phyloP scores from a whole-genome alignment of 2,888 invertebrate genomes.

The Netelia virgata region DNA sequence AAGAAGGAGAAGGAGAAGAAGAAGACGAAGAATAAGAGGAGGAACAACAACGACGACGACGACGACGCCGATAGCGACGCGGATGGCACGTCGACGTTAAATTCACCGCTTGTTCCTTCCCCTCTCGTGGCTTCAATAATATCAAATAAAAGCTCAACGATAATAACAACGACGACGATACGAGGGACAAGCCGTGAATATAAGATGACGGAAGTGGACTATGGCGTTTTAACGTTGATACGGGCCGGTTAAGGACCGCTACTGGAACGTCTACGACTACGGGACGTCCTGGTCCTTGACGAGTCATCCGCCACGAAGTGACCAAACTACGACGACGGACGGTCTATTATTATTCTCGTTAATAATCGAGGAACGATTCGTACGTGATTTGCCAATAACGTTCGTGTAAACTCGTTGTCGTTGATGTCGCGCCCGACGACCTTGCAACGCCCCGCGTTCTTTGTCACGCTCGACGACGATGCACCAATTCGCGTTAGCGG shows the following conservation, averaged over 20 bases:
- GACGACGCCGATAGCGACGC: conserved; percentile 7
- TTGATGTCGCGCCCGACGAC: not conserved
- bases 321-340: conserved; percentile 64
- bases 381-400: not conserved
- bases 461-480: conserved; percentile 30
- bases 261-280: conserved; percentile 81
- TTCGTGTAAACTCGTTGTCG: not conserved
- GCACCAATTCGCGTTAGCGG: not conserved
- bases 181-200: conserved; percentile 9
- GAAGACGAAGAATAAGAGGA: conserved; percentile 22
- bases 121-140: conserved; percentile 11
- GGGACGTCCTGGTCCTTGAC: conserved; percentile 77
- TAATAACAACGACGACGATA: conserved; percentile 1
- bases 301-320: conserved; percentile 83
- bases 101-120: not conserved
- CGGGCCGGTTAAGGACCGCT: conserved; percentile 61
- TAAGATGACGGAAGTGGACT: conserved; percentile 10
- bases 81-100: not conserved
- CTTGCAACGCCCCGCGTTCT: conserved; percentile 25
- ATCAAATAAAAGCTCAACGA: conserved; percentile 13
- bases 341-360: conserved; percentile 1
- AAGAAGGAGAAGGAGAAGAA: not conserved
- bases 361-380: conserved; percentile 15
- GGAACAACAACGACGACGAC: conserved; percentile 42
- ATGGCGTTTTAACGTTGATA: not conserved